Conservation (phyloP, 2,888 invertebrate species). For the Anoplius nigerrimus region DNA sequence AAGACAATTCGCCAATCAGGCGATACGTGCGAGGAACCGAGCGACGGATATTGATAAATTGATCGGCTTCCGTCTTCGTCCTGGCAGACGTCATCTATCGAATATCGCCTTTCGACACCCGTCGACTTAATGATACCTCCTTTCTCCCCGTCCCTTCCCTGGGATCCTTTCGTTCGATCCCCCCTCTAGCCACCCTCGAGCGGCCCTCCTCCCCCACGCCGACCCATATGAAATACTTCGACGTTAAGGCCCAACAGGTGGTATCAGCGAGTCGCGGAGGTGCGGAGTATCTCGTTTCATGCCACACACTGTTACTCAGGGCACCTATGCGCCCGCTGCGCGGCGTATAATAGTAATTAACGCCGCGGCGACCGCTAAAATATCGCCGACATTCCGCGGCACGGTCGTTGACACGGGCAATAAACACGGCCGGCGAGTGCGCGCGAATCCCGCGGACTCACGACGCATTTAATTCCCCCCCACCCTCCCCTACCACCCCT, state of each 20-base stretch:
- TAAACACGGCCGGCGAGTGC: constrained; percentile 38
- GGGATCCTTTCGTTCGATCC: neutral
- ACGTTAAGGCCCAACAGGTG: constrained; percentile 57
- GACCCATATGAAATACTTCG: constrained; percentile 47
- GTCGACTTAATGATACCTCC: too few species aligned
- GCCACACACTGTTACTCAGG: constrained; percentile 57
- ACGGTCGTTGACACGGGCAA: constrained; percentile 49
- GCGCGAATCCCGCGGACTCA: constrained; percentile 20
- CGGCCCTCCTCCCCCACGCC: neutral
- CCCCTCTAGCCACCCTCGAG: neutral
- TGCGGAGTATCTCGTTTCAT: constrained; percentile 60
- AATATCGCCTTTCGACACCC: constrained; percentile 11
- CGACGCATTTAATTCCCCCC: neutral
- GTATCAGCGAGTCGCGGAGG: constrained; percentile 52
- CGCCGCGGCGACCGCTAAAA: constrained; percentile 53
- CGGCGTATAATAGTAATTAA: constrained; percentile 58
- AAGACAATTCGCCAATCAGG: neutral
- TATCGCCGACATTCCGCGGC: constrained; percentile 47
- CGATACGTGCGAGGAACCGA: neutral
- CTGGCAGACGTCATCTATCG: neutral
- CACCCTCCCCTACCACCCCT: too few species aligned
- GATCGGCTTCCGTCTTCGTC: too few species aligned
- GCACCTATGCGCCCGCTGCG: constrained; percentile 47
- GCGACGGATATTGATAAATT: too few species aligned
- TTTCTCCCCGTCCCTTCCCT: too few species aligned